Evolutionary conservation across 2,888 invertebrate genomes (phyloP), one percentile per base, ranked within the genome.

Genomic region (Noctua comes): DNA sequence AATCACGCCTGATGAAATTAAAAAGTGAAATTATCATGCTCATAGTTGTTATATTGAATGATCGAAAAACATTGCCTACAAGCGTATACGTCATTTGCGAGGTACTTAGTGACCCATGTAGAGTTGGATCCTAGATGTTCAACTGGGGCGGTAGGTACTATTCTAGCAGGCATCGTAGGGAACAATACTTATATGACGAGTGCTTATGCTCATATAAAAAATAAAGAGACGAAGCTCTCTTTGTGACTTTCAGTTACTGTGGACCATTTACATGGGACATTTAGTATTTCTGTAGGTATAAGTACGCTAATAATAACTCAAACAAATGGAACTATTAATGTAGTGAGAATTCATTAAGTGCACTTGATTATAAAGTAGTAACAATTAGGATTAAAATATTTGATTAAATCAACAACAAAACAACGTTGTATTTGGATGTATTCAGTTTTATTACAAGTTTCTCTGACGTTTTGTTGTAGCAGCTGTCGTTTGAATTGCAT

Each of bases 271-370:
- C 88, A 89, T 88, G 89, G 86, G 88, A 85, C 87, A 88, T 86
- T 83, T 75, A 84, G 84, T 86, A 80, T 83, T 83, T 80, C 84
- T 88, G 84, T 91, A 91, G 85, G 72, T 79, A 76, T 91, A 92
- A 89, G 90, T 85, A 90, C 82, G 91, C 91, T 91, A 89, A 91
- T 88, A 88, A 89, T 84, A 81, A 90, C 85, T 90, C 84, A 86
- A 93, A 92, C 91, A 88, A 93, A 90, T 86, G 91, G 88, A 95
- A 94, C 90, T 93, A 92, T 68, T 90, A 87, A 88, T 79, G 94
- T 95, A 95, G 95, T 95, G 95, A 95, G 95, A 95, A 93, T 86
- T 94, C 93, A 94, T 94, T 92, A 96, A 96, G 96, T 96, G 96
- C 96, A 96, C 96, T 96, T 96, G 95, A 93, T 91, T 92, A 89